These are phyloP conservation scores for Meiosimyza platycephala DNA, from an alignment of 2,888 invertebrate species.

Conservation along the genomic window DNA sequence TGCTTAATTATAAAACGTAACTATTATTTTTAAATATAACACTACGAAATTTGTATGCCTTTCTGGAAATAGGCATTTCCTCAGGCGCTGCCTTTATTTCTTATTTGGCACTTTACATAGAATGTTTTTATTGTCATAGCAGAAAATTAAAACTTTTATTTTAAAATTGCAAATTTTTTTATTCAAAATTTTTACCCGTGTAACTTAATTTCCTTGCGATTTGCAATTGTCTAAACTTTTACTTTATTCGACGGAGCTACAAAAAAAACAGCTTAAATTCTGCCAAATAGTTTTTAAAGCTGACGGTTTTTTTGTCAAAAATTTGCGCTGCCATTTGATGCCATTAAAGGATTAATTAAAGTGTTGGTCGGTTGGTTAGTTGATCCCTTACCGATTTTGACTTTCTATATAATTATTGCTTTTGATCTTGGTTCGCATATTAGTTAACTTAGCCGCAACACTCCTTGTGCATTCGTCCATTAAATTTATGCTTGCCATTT, in stretches of 20 bases:
- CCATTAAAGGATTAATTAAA: conserved; percentile 41
- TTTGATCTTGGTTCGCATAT: not conserved
- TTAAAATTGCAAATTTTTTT: too few relatives aligned
- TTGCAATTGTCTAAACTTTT: too few relatives aligned
- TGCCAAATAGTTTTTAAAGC: conserved; percentile 51
- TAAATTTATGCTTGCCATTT: conserved; percentile 3
- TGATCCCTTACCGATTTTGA: not conserved
- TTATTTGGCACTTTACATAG: too few relatives aligned
- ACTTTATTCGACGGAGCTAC: conserved; percentile 14
- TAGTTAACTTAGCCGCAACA: not conserved
- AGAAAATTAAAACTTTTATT: too few relatives aligned
- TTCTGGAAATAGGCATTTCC: not conserved
- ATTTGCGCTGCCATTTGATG: conserved; percentile 25
- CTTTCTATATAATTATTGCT: not conserved
- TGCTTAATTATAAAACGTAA: conserved; percentile 46
- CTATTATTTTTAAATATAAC: conserved; percentile 32
- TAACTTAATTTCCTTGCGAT: too few relatives aligned
- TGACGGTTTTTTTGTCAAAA: not conserved
- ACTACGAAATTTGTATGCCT: not conserved
- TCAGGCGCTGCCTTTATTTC: too few relatives aligned
- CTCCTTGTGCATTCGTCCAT: not conserved
- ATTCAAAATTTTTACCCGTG: too few relatives aligned
- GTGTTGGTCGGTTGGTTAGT: not conserved
- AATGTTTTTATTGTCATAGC: too few relatives aligned
- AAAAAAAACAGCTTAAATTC: conserved; percentile 50